Base-by-base conservation (phyloP, 1,140 invertebrate genomes). In the Leptinotarsa lineolata region DNA sequence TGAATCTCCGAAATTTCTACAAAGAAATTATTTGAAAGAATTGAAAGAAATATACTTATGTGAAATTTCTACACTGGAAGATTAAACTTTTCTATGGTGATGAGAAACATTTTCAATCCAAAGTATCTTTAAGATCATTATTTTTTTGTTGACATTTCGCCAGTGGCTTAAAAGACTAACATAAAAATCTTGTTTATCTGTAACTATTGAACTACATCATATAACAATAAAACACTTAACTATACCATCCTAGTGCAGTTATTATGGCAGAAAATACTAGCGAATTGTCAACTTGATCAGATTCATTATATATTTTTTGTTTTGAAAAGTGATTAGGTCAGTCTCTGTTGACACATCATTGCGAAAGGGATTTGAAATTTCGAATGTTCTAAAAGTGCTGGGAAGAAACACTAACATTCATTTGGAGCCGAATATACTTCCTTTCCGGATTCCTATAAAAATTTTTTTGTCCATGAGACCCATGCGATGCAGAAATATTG, bases 151-250 rank as follows among this genome's bases (percentile, higher is more conserved):
- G 69, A 74, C 69, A 74, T 61, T 74, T 69, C 60, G 73, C 58
- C 69, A 45, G 30, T 46, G 44, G 39, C 60, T 72, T 54, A 75
- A 70, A 64, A 71, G 39, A 74, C 30, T 74, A 77, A 68, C 58
- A 72, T 71, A 75, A 77, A 75, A 75, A 75, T 75, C 64, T 69
- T 75, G 61, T 75, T 70, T 77, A 75, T 72, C 59, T 74, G 65
- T 77, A 73, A 72, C 70, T 70, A 75, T 77, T 68, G 60, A 74
- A 48, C 63, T 77, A 74, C 61, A 45, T 60, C 73, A 68, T 76
- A 39, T 71, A 71, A 71, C 69, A 71, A 71, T 71, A 63, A 70
- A 71, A 64, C 69, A 71, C 69, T 71, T 71, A 71, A 63, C 69
- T 71, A 71, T 61, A 63, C 54, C 16, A 46, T 63, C 60, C 69